phyloP scores from a whole-genome alignment of 2,888 invertebrate genomes.

The Protodeltote pygarga region DNA sequence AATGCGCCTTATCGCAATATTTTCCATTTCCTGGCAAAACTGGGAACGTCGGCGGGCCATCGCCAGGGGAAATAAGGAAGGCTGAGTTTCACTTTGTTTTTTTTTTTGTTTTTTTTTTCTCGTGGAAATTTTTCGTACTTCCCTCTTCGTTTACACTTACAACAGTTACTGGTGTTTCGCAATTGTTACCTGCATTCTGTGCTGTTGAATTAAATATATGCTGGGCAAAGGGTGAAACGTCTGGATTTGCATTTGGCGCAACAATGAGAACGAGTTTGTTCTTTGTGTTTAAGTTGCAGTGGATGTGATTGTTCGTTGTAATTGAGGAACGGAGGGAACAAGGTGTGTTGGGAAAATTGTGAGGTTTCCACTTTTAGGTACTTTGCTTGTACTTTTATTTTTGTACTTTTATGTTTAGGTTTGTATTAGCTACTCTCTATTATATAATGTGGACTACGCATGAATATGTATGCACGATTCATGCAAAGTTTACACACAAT shows the following conservation, averaged over 20 bases:
- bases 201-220: constrained; percentile 83
- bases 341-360: constrained; percentile 11
- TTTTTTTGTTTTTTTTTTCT: constrained; percentile 65
- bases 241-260: constrained; percentile 83
- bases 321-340: constrained; percentile 21
- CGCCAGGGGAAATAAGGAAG: constrained; percentile 86
- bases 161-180: constrained; percentile 79
- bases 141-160: constrained; percentile 86
- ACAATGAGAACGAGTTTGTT: constrained; percentile 71
- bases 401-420: not conserved
- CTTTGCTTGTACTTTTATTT: constrained; percentile 34
- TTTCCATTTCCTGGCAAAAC: constrained; percentile 85
- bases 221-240: constrained; percentile 81
- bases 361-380: not conserved
- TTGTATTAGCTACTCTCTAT: too few relatives aligned
- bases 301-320: constrained; percentile 51
- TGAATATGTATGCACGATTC: too few relatives aligned
- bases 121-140: constrained; percentile 79
- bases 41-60: constrained; percentile 75
- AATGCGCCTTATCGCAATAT: constrained; percentile 87
- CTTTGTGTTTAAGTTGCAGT: constrained; percentile 62
- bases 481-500: too few relatives aligned
- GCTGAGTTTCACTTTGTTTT: constrained; percentile 85
- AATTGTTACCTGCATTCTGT: constrained; percentile 80
- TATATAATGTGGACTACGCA: too few relatives aligned